phyloP scores from a whole-genome alignment of 2,113 vertebrate genomes.

The Malurus cyaneus region DNA sequence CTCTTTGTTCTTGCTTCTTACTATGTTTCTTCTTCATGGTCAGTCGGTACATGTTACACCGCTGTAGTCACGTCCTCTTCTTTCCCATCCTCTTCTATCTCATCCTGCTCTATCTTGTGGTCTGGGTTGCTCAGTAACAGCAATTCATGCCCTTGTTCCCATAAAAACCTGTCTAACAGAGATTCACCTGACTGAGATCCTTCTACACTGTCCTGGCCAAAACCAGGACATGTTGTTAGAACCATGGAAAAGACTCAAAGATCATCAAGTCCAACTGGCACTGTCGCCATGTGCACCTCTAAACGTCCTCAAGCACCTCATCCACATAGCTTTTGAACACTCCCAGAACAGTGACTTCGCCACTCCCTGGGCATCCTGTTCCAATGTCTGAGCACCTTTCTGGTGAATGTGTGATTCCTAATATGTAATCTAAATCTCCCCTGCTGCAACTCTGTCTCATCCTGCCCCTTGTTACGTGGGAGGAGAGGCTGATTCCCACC shows the following conservation, averaged over 20 bases:
- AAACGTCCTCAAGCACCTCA: not conserved
- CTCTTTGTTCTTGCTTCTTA: too few species aligned
- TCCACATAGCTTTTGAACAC: not conserved
- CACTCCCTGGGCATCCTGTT: not conserved
- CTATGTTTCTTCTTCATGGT: too few species aligned
- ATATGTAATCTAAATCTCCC: not conserved
- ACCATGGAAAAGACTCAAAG: not conserved
- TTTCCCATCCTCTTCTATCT: too few species aligned
- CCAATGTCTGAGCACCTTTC: not conserved
- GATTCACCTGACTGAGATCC: too few species aligned
- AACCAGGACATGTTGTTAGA: not conserved
- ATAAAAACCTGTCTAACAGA: too few species aligned
- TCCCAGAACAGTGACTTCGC: not conserved
- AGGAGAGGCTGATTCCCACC: not conserved
- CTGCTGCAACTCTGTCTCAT: not conserved
- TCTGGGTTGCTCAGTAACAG: too few species aligned
- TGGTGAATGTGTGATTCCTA: not conserved
- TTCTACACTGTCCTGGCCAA: too few species aligned
- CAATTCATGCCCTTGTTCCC: too few species aligned
- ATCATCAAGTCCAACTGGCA: not conserved
- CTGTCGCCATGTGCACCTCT: rapidly evolving
- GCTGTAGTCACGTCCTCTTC: too few species aligned
- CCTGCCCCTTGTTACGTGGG: too few species aligned
- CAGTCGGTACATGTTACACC: too few species aligned
- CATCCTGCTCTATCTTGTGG: too few species aligned